phyloP scores from a whole-genome alignment of 2,797 vertebrate genomes.

The Poeciliopsis turneri region DNA sequence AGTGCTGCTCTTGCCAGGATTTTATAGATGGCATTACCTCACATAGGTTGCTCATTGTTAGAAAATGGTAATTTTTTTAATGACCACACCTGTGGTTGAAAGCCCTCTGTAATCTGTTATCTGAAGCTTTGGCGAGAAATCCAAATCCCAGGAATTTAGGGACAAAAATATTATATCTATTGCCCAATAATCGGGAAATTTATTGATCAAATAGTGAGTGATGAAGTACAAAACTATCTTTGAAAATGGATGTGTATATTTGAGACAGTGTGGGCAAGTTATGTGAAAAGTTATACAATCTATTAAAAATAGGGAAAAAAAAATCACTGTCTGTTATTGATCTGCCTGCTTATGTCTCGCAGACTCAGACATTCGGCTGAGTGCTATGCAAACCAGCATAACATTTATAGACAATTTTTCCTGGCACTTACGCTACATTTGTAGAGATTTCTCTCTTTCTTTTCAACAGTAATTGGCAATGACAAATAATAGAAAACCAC shows the following conservation, averaged over 20 bases:
- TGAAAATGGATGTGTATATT: not conserved
- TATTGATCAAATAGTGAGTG: constrained; percentile 66
- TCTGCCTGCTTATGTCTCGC: not conserved
- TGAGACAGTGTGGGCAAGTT: not conserved
- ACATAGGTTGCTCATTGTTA: constrained; percentile 29
- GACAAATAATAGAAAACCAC: not conserved
- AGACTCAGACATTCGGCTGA: not conserved
- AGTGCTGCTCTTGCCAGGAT: not conserved
- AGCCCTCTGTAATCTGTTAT: constrained; percentile 38
- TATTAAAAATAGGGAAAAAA: not conserved
- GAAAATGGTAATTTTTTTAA: constrained; percentile 37
- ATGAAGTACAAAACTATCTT: constrained; percentile 40
- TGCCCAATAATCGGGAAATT: constrained; percentile 51
- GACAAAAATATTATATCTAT: constrained; percentile 53
- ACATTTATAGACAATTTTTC: not conserved
- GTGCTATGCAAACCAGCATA: not conserved
- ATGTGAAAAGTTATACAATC: not conserved
- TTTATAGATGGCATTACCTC: constrained; percentile 27
- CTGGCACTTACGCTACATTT: not conserved
- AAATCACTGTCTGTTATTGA: not conserved
- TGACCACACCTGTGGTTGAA: constrained; percentile 58
- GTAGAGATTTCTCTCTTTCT: not conserved
- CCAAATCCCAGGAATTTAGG: constrained; percentile 67
- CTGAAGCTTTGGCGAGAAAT: constrained; percentile 65
- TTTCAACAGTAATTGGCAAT: not conserved